Conservation (phyloP, 2,797 vertebrate species). For the Parauchenoglanis ngamensis region DNA sequence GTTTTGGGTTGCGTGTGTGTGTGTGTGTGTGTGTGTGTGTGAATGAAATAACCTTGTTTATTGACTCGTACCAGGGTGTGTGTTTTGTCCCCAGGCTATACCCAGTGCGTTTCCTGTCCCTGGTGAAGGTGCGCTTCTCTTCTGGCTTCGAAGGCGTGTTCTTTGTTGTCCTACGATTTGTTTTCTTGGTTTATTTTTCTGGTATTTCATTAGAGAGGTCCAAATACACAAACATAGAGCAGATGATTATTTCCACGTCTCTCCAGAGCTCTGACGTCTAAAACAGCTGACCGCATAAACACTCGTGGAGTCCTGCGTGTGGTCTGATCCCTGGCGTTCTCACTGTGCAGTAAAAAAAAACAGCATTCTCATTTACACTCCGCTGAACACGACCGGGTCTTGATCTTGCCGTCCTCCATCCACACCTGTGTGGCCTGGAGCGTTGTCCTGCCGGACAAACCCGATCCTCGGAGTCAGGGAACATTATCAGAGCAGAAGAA, state of each 20-base stretch:
- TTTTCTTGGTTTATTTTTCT: not conserved
- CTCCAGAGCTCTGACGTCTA: not conserved
- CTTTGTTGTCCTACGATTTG: not conserved
- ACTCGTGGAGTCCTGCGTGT: no score
- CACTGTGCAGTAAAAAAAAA: not conserved
- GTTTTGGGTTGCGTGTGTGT: slow-evolving; percentile 23
- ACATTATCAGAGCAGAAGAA: no score
- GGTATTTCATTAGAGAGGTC: not conserved
- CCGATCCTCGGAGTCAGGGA: no score
- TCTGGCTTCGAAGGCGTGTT: not conserved
- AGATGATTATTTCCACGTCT: not conserved
- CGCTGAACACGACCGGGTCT: no score
- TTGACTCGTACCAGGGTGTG: not conserved
- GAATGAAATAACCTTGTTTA: not conserved
- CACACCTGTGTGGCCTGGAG: no score
- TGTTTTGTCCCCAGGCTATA: not conserved
- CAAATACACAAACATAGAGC: not conserved
- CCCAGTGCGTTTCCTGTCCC: not conserved
- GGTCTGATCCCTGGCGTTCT: not conserved
- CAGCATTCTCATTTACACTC: not conserved
- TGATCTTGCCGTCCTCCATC: no score
- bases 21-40: not conserved
- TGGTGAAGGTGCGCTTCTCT: not conserved
- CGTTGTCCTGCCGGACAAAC: no score
- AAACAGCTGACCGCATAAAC: not conserved